phyloP scores from a whole-genome alignment of 2,113 vertebrate species.

The Cromileptes altivelis region DNA sequence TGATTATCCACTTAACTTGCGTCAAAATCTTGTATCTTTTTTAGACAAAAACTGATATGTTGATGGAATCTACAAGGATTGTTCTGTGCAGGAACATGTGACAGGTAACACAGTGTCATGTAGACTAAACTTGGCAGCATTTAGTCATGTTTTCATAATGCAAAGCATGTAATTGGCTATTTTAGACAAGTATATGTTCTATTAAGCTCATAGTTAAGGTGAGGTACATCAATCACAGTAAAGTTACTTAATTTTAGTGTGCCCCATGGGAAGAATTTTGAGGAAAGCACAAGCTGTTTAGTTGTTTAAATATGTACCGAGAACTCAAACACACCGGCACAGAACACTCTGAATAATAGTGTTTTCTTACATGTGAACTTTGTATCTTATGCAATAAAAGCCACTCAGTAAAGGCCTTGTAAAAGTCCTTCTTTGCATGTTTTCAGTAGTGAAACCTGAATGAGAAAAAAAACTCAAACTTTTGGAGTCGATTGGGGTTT shows the following conservation, averaged over 20 bases:
- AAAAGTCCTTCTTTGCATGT: not conserved
- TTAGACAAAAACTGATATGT: not conserved
- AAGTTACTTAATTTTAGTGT: not conserved
- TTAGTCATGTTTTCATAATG: not conserved
- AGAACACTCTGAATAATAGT: not conserved
- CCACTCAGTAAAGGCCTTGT: constrained; percentile 35
- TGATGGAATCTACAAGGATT: not conserved
- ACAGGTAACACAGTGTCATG: not conserved
- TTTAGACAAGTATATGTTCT: not conserved
- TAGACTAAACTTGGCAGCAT: not conserved
- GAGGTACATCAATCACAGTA: not conserved
- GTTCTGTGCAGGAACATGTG: not conserved
- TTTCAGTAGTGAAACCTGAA: constrained; percentile 18
- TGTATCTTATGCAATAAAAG: constrained; percentile 31
- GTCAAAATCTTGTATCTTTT: not conserved
- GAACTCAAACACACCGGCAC: not conserved
- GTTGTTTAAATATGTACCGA: not conserved
- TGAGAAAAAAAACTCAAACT: not conserved
- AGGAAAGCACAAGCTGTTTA: not conserved
- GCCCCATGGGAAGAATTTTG: not conserved
- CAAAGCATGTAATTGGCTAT: not conserved
- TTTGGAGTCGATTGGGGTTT: not conserved
- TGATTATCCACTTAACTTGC: constrained; percentile 1
- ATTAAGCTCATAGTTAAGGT: not conserved
- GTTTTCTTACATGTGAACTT: constrained; percentile 19